phyloP scores from a whole-genome alignment of 1,140 invertebrate species.

The Limonius californicus region DNA sequence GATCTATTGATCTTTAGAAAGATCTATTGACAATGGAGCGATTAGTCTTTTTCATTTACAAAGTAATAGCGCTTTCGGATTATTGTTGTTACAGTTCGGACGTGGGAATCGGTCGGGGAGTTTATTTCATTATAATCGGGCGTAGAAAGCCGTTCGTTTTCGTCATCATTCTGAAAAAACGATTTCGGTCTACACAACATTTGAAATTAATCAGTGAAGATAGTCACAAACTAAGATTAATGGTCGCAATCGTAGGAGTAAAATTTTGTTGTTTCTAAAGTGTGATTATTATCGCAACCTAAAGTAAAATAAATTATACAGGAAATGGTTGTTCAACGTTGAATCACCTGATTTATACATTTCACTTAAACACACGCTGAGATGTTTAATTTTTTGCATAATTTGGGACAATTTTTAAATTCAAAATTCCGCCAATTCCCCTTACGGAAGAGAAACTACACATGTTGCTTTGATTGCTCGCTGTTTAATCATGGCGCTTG shows the following conservation, averaged over 20 bases:
- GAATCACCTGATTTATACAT: not conserved
- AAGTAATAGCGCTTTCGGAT: not conserved
- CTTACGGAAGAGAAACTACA: too few species aligned
- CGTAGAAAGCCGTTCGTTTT: not conserved
- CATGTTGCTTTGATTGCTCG: too few species aligned
- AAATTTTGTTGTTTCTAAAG: not conserved
- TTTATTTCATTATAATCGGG: not conserved
- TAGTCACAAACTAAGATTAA: not conserved
- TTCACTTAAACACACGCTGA: not conserved
- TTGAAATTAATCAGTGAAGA: not conserved
- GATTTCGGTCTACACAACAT: not conserved
- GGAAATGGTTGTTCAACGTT: not conserved
- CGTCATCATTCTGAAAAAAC: not conserved
- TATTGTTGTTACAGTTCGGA: constrained; percentile 3
- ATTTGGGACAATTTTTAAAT: too few species aligned
- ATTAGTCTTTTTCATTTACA: constrained; percentile 6
- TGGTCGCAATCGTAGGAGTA: not conserved
- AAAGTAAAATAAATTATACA: not conserved
- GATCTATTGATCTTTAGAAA: constrained; percentile 15
- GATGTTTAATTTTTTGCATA: not conserved
- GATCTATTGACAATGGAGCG: constrained; percentile 7
- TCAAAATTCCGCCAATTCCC: too few species aligned
- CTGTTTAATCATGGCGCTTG: too few species aligned
- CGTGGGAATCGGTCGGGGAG: not conserved
- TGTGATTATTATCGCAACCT: not conserved